Conservation (phyloP, 2,113 vertebrate species). For the Tragelaphus imberbis region DNA sequence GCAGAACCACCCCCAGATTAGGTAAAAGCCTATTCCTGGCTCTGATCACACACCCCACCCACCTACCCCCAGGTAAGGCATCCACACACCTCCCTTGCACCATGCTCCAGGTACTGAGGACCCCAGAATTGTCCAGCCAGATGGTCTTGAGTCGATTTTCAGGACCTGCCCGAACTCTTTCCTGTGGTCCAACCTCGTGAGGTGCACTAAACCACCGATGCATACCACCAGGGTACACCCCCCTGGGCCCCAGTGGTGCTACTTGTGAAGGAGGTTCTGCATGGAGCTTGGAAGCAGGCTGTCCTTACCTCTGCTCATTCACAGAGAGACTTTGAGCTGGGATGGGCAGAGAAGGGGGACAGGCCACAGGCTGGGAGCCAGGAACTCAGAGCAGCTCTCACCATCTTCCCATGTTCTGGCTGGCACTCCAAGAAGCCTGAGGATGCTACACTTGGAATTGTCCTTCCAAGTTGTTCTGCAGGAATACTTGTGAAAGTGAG, state of each 20-base stretch:
- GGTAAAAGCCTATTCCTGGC: neutral
- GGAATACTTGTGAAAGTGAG: neutral
- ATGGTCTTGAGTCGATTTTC: neutral
- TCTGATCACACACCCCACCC: neutral
- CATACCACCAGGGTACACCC: neutral
- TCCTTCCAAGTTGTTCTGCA: neutral
- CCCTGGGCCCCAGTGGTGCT: neutral
- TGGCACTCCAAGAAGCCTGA: neutral
- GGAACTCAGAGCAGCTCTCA: neutral
- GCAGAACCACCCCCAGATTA: neutral
- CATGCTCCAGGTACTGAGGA: neutral
- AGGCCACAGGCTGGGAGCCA: neutral
- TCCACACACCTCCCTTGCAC: neutral
- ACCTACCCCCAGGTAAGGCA: neutral
- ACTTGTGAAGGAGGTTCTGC: neutral
- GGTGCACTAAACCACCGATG: neutral
- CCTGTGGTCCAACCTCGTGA: neutral
- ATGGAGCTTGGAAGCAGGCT: neutral
- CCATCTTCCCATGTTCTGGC: neutral
- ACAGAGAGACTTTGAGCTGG: too few relatives aligned
- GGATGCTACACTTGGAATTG: neutral
- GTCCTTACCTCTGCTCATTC: neutral
- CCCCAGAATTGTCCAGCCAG: neutral
- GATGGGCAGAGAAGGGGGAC: neutral
- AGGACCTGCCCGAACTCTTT: fast-evolving